phyloP scores from a whole-genome alignment of 1,140 invertebrate genomes.

The Aethina tumida region DNA sequence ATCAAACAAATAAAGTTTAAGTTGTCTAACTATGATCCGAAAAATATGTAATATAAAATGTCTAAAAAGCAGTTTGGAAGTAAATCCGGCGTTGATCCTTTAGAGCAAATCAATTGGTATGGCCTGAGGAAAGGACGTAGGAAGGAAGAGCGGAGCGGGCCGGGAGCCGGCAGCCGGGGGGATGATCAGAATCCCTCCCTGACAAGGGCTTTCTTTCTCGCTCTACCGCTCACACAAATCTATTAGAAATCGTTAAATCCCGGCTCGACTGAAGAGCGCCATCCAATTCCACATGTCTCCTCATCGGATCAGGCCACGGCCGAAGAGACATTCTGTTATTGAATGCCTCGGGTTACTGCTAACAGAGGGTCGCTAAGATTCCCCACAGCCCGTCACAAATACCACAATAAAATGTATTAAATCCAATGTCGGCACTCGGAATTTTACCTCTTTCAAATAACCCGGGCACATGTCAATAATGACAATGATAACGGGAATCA shows the following conservation, averaged over 20 bases:
- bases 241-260: slow-evolving; percentile 41
- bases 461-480: slow-evolving; percentile 5
- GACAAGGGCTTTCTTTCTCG: slow-evolving; percentile 26
- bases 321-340: slow-evolving; percentile 31
- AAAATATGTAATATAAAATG: slow-evolving; percentile 25
- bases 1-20: slow-evolving; percentile 9
- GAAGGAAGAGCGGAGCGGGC: too few relatives aligned
- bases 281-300: slow-evolving; percentile 28
- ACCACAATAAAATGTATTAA: slow-evolving; percentile 18
- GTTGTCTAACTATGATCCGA: slow-evolving; percentile 17
- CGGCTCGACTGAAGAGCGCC: slow-evolving; percentile 23
- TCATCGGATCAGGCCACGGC: slow-evolving; percentile 20
- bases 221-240: slow-evolving; percentile 33
- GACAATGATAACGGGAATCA: too few relatives aligned
- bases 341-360: slow-evolving; percentile 25
- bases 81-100: slow-evolving; percentile 25
- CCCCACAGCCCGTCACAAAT: slow-evolving; percentile 12
- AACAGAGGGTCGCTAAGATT: slow-evolving; percentile 14
- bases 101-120: slow-evolving; percentile 25
- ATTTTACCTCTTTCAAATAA: slow-evolving; percentile 7
- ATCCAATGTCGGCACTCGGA: slow-evolving; percentile 6
- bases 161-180: slow-evolving; percentile 12
- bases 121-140: slow-evolving; percentile 21
- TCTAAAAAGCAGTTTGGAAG: slow-evolving; percentile 26
- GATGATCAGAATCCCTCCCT: slow-evolving; percentile 22